Base-by-base conservation (phyloP, 2,888 invertebrate species). In the Pseudoips prasinana region DNA sequence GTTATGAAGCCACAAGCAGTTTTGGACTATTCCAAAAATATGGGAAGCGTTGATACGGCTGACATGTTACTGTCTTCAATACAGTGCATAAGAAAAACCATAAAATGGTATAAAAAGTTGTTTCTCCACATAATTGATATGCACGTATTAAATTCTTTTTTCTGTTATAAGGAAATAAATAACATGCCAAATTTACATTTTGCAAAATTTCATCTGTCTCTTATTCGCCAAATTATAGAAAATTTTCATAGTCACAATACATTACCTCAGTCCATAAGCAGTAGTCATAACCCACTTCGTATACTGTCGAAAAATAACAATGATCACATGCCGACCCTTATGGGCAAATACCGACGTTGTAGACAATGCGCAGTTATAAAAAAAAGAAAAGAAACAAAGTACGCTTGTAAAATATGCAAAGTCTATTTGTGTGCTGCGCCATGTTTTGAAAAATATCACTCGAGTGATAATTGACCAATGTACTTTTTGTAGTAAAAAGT, bases 1-100 rank as follows among this genome's bases (percentile, higher is more conserved):
- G 25, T 38, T 22, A 25, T 49, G 30, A 49, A 44, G 18, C 41
- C 37, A 29, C 24, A 46, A 33, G 34, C 31, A 37, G 36, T 51
- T 11, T 22, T 48, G 23, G 42, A 48, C 7, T 48, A 51, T 26
- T 24, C 28, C 7, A 33, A 43, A 34, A 43, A 46, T 43, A 51
- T 48, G 45, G 40, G 39, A 10, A 32, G 24, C 24, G 39, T 48
- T 17, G 45, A 51, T 30, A 39, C 38, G 7, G 33, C 46, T 17
- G 49, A 52, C 25, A 52, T 52, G 46, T n/a, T 52, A 36, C 26
- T 36, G 19, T 35, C 25, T 26, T 33, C 43, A n/a, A 34, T 52
- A 25, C 17, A 31, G 18, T 44, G 49, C 29, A 38, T 49, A 32
- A 32, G 33, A 29, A 49, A 46, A 40, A 20, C 35, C 7, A 31